Conservation (phyloP, 2,113 vertebrate genomes). For the Pavo muticus region DNA sequence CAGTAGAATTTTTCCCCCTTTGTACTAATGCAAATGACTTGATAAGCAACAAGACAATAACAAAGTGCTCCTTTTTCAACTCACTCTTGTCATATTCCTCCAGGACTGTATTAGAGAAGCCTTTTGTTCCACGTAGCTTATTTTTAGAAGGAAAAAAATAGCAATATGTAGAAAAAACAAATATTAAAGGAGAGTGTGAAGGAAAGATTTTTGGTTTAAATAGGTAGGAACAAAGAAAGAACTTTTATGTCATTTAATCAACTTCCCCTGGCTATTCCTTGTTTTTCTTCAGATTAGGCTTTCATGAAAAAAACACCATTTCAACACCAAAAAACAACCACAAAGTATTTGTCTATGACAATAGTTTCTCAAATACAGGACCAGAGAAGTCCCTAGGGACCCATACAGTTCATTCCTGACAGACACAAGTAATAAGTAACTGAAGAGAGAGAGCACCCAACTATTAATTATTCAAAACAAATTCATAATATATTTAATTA, state of each 20-base stretch:
- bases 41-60: background rate
- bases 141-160: background rate
- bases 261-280: background rate
- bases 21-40: background rate
- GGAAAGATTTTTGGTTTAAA: background rate
- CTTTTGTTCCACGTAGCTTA: background rate
- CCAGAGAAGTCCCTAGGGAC: background rate
- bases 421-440: background rate
- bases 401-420: background rate
- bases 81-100: background rate
- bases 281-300: background rate
- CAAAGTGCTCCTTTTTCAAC: background rate
- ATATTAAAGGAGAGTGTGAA: background rate
- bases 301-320: background rate
- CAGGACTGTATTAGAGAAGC: background rate
- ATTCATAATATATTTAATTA: background rate
- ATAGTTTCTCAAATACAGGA: fast-evolving
- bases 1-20: background rate
- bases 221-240: background rate
- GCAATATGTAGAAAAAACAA: background rate
- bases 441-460: background rate
- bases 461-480: background rate
- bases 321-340: background rate
- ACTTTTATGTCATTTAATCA: background rate
- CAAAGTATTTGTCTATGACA: background rate